Evolutionary conservation across 2,888 invertebrate genomes (phyloP), one percentile per base, ranked within the genome.

Genomic region (Machimus atricapillus): DNA sequence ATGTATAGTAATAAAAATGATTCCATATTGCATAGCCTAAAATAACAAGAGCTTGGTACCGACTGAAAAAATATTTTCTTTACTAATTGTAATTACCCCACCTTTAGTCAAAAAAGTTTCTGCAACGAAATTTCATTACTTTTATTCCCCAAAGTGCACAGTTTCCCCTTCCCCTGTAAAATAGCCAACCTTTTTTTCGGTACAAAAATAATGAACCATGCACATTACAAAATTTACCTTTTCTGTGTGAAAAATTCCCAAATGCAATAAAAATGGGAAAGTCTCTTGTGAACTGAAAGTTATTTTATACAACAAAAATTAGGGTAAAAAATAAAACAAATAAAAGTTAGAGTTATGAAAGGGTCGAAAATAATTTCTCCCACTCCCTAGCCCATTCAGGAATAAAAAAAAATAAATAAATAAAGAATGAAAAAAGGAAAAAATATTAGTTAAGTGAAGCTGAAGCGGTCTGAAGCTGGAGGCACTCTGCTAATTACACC

Each of bases 401-500:
- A 40, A 56, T 56, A 19, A n/a, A 56, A n/a, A 56, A 56, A 56
- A 56, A 56, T 19, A 56, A 8, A 56, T 8, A 56, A 56, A 19
- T 7, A 19, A 19, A 56, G 40, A 56, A 56, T 19, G 16, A 19
- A 56, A 56, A 66, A 66, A 58, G 2, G 23, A 58, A 58, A 58
- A 66, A 66, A 27, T 58, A 27, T 66, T 66, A 66, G 66, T 66
- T 27, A 27, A 66, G 66, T 19, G 27, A 66, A 66, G 66, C 76
- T 76, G n/a, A 37, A 76, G 76, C 27, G 76, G 27, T 76, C 27
- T 76, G 27, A 76, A 76, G 76, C 76, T 76, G 76, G 37, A 37
- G 37, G 34, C 34, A 76, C 37, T 76, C 37, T 76, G 76, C 37
- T 76, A 76, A 76, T 76, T 76, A 76, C 76, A 76, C 76, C 76